phyloP scores from a whole-genome alignment of 2,888 invertebrate genomes.

The Ophion ellenae region DNA sequence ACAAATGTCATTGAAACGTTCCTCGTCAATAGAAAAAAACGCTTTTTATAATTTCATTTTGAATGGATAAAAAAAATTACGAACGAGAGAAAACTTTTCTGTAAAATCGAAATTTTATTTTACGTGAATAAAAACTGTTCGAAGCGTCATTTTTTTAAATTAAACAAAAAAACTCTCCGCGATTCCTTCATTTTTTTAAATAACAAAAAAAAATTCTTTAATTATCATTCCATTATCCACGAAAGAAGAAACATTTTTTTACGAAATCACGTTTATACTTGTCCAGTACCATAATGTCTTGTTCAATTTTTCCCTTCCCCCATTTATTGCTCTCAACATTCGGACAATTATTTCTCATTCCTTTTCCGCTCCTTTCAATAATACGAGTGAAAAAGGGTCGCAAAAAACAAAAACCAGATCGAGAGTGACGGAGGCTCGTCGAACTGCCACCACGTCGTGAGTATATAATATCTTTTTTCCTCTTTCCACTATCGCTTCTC shows the following conservation, averaged over 20 bases:
- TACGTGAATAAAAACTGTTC: background rate
- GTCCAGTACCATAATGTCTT: background rate
- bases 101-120: background rate
- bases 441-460: background rate
- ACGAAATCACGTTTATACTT: background rate
- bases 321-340: background rate
- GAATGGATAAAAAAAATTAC: background rate
- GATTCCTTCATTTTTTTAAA: too few relatives aligned
- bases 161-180: too few relatives aligned
- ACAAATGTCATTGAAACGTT: too few relatives aligned
- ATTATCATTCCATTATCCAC: background rate
- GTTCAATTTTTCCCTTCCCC: background rate
- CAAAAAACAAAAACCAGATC: background rate
- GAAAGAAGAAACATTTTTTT: background rate
- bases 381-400: background rate
- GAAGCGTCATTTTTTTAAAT: background rate
- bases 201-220: background rate
- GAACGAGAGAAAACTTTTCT: background rate
- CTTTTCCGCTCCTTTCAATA: background rate
- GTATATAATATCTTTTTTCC: slow-evolving; percentile 1
- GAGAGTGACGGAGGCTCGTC: background rate
- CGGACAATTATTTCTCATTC: background rate
- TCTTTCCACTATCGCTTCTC: slow-evolving; percentile 6
- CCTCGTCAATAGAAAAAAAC: too few relatives aligned
- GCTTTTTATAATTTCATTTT: too few relatives aligned